phyloP scores from a whole-genome alignment of 1,140 invertebrate species.

The Atta cephalotes region DNA sequence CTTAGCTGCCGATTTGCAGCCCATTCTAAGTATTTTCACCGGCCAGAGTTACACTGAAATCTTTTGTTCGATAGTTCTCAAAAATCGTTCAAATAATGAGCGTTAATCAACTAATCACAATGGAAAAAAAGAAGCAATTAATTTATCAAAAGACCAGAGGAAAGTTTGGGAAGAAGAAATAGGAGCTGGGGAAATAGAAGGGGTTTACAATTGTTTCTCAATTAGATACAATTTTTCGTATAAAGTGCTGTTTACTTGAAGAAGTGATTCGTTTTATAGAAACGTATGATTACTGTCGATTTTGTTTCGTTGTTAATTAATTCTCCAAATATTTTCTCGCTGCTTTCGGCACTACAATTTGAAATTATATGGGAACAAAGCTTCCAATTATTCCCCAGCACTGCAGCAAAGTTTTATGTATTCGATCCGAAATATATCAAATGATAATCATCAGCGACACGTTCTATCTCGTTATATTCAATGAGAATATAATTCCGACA shows the following conservation, averaged over 20 bases:
- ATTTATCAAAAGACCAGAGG: background rate
- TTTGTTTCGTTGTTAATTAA: slow-evolving; percentile 14
- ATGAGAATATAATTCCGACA: slow-evolving; percentile 50
- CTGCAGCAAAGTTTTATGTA: background rate
- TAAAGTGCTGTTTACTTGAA: background rate
- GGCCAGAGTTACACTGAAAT: background rate
- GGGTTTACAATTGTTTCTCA: background rate
- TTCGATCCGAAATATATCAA: background rate
- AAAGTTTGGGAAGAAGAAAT: background rate
- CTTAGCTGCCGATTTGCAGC: slow-evolving; percentile 80
- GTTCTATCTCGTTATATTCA: slow-evolving; percentile 15
- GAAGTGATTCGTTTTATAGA: background rate
- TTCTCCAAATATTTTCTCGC: background rate
- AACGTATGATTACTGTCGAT: slow-evolving; percentile 16
- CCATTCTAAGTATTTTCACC: slow-evolving; percentile 80
- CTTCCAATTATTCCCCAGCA: background rate
- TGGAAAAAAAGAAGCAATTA: background rate
- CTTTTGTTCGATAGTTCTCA: background rate
- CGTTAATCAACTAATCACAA: background rate
- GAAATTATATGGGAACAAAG: background rate
- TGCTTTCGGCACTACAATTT: background rate
- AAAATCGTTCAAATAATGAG: background rate
- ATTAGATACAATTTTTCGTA: background rate
- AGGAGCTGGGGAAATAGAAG: background rate
- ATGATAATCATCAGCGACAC: slow-evolving; percentile 20